Evolutionary conservation across 1,140 invertebrate genomes (phyloP).

Genomic region (Melitaea cinxia): DNA sequence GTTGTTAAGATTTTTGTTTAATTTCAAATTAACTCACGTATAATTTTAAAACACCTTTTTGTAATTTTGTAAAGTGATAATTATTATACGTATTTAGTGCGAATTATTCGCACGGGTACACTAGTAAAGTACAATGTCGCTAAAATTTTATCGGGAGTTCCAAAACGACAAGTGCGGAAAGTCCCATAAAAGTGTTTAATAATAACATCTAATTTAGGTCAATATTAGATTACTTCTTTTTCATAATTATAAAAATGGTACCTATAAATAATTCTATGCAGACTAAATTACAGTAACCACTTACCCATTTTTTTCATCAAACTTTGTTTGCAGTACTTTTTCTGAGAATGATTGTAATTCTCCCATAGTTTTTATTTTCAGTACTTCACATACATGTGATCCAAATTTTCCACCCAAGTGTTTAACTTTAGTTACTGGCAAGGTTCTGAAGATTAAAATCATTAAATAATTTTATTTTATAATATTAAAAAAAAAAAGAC

Average conservation of each 20-base stretch:
- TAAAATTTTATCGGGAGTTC: no score
- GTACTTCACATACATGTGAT: slow-evolving; percentile 85
- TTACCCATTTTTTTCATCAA: slow-evolving; percentile 93
- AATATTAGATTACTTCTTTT: not conserved
- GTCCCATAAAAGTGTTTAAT: no score
- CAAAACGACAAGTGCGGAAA: no score
- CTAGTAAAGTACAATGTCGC: no score
- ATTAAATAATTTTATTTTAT: not conserved
- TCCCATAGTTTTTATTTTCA: slow-evolving; percentile 90
- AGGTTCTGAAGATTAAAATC: slow-evolving; percentile 68
- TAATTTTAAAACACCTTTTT: no score
- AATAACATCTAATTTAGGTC: no score
- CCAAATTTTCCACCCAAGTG: slow-evolving; percentile 96
- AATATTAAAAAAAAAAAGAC: not conserved
- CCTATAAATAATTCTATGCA: no score
- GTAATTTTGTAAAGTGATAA: no score
- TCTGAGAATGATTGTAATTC: slow-evolving; percentile 88
- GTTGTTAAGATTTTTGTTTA: no score
- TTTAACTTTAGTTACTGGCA: slow-evolving; percentile 90
- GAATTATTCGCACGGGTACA: no score
- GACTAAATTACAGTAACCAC: not conserved
- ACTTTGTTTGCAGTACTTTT: slow-evolving; percentile 86
- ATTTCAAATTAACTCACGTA: no score
- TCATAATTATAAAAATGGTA: not conserved
- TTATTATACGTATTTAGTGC: no score